Evolutionary conservation across 2,797 vertebrate genomes (phyloP).

Genomic region (Ceryle rudis): DNA sequence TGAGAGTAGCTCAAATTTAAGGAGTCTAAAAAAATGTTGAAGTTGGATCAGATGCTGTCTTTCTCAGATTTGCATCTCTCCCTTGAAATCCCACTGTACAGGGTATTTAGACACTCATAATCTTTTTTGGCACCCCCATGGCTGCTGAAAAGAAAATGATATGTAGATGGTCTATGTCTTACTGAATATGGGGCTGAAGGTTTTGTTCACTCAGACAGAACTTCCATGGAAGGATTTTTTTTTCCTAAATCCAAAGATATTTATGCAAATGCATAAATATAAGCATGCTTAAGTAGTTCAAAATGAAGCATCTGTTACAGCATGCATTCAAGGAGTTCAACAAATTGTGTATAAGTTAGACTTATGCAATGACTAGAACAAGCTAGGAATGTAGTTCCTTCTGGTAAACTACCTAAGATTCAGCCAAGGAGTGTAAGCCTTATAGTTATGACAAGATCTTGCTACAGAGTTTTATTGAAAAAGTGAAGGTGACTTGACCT

Average conservation of each 20-base stretch:
- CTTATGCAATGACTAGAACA: not conserved
- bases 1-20: not conserved
- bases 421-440: not conserved
- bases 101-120: not conserved
- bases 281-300: not conserved
- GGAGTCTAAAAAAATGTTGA: not conserved
- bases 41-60: not conserved
- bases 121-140: not conserved
- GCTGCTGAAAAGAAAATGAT: not conserved
- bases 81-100: not conserved
- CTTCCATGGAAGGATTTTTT: not conserved
- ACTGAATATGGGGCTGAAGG: not conserved
- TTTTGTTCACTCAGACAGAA: not conserved
- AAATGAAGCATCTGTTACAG: not conserved
- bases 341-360: not conserved
- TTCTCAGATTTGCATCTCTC: not conserved
- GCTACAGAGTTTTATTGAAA: not conserved
- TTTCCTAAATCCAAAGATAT: not conserved
- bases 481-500: not conserved
- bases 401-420: not conserved
- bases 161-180: not conserved
- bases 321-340: not conserved
- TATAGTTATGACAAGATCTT: not conserved
- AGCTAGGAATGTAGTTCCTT: not conserved
- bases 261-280: not conserved